Evolutionary conservation across 2,888 invertebrate species (phyloP), one percentile per base, ranked within the genome.

Genomic region (Orchesellides sinensis): DNA sequence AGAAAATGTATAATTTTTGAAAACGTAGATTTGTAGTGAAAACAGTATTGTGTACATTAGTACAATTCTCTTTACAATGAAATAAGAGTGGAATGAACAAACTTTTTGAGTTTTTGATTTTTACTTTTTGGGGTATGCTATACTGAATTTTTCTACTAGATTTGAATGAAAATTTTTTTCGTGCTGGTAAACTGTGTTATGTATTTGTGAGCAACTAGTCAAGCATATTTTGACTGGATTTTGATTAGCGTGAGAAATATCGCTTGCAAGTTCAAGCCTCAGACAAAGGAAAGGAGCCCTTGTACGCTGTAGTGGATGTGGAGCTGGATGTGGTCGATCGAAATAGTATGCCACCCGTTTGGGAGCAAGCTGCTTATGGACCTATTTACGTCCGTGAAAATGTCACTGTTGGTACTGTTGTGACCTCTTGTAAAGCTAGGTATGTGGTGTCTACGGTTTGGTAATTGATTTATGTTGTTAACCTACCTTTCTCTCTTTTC

Each of bases 351-450:
- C 98, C 96, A 92, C 97, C 96, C 92, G 94, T 96, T 92, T 98
- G 96, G 97, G 97, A 96, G 93, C 94, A 94, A 92, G 94, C 94
- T 92, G 94, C 96, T 93, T 97, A 97, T 94, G 96, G 97, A 93
- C 97, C 97, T 93, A 96, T 96, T 93, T 95, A 95, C 95, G 96
- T 97, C 94, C 95, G 95, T 94, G 97, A 98, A 95, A 97, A 97
- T 95, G 96, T 97, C 94, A 96, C 96, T 94, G 96, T 97, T 94
- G 97, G 97, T 94, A 96, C 96, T 93, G 95, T 96, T 94, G 96
- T 97, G 94, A 96, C 96, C 93, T 95, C 96, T 93, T 95, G 97
- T 93, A 97, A 97, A 95, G 97, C 97, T 93, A 96, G 97, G 97
- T 91, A 89, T 89, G 89, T 90, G 87, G 80, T 75, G 63, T 79